phyloP scores from a whole-genome alignment of 2,797 vertebrate genomes.

The Serranus cabrilla region DNA sequence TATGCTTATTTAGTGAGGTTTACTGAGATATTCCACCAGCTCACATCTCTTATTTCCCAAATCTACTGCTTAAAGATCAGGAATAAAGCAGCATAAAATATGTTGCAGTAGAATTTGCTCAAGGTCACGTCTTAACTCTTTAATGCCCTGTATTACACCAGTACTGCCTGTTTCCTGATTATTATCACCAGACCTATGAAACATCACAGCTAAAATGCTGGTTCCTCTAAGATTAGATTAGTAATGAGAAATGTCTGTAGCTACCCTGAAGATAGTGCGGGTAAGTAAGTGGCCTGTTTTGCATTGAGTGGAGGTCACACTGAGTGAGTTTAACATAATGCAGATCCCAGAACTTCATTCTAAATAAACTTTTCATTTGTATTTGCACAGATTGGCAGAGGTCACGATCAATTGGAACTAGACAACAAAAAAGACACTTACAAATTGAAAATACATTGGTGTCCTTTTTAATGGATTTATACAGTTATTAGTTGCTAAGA shows the following conservation, averaged over 20 bases:
- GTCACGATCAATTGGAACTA: not conserved
- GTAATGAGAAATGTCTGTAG: not conserved
- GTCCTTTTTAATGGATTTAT: not conserved
- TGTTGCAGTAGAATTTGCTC: not conserved
- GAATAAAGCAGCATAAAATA: not conserved
- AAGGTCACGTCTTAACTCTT: slow-evolving; percentile 31
- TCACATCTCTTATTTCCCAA: not conserved
- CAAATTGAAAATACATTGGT: not conserved
- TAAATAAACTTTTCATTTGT: not conserved
- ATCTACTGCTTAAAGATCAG: not conserved
- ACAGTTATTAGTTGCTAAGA: not conserved
- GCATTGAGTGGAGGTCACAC: not conserved
- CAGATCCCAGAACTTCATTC: not conserved
- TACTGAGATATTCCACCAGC: slow-evolving; percentile 1
- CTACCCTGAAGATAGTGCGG: not conserved
- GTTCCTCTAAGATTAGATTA: not conserved
- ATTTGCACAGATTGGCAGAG: not conserved
- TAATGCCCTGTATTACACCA: not conserved
- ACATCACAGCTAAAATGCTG: not conserved
- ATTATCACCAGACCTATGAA: not conserved
- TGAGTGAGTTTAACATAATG: not conserved
- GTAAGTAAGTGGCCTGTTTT: not conserved
- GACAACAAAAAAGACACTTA: not conserved
- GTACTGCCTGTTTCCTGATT: slow-evolving; percentile 11
- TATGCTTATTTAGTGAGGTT: not conserved